Evolutionary conservation across 2,797 vertebrate species (phyloP).

Genomic region (Brotula barbata): DNA sequence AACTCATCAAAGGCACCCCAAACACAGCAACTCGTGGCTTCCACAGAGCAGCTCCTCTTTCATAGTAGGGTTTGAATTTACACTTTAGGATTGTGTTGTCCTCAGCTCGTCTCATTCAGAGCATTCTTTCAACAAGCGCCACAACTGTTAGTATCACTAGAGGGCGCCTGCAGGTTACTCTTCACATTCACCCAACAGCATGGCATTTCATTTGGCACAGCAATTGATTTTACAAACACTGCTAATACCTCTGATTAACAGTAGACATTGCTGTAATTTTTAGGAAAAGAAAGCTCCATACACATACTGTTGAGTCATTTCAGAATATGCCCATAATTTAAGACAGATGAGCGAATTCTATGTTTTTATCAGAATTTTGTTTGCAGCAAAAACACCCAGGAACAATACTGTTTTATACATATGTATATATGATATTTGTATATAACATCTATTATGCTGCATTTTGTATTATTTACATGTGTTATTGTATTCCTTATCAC

Average conservation of each 20-base stretch:
- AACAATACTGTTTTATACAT: no score
- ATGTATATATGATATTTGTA: no score
- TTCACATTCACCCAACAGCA: constrained; percentile 31
- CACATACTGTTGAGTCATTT: constrained; percentile 2
- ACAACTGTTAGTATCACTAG: constrained; percentile 64
- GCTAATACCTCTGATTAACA: constrained; percentile 33
- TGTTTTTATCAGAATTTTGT: no score
- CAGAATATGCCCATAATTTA: not conserved
- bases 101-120: not conserved
- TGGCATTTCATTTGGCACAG: constrained; percentile 22
- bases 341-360: no score
- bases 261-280: constrained; percentile 18
- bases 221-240: constrained; percentile 47
- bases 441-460: no score
- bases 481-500: no score
- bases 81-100: not conserved
- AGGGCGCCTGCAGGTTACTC: constrained; percentile 73
- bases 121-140: constrained; percentile 1
- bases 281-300: constrained; percentile 24
- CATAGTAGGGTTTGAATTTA: no score
- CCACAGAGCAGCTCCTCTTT: no score
- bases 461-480: no score
- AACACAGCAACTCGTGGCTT: not conserved
- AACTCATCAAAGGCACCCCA: no score
- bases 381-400: no score